Base-by-base conservation (phyloP, 1,140 invertebrate species). In the Sinonovacula constricta region DNA sequence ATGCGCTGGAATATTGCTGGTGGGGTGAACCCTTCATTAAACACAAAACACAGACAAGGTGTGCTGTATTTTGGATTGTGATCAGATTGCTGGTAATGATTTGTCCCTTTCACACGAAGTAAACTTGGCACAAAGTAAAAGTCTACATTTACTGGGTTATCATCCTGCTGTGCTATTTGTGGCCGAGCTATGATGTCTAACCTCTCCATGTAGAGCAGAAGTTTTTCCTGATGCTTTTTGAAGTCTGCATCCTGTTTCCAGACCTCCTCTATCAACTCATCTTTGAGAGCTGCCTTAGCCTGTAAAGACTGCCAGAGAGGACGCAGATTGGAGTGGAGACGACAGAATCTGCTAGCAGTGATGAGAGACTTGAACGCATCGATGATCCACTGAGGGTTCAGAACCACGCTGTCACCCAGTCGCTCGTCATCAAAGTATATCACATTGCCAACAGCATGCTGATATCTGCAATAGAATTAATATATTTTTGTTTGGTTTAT, bases 41-140 rank as follows among this genome's bases (percentile, higher is more conserved):
- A 78, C 4, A 62, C 56, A 63, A 78, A 69, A 28, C 75, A 78
- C 26, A 78, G 45, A 53, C 36, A 24, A 26, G 75, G 67, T 33
- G 54, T 77, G 22, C 33, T 22, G 18, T 56, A 12, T 34, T 45
- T 60, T 3, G 39, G n/a, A 3, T 49, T 24, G 4, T 30, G 34
- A 7, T 26, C 12, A 15, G 34, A 28, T 30, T n/a, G n/a, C n/a
- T 4, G 15, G 24, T n/a, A 22, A 28, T 62, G 49, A 31, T 62
- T 74, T 22, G 36, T 30, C 14, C 70, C 59, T 39, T 74, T 62
- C n/a, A 49, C 33, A 39, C 36, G 45, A 12, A 78, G 54, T 22
- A 78, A 33, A 36, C 75, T 69, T n/a, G 75, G 75, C 5, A 78
- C 75, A 69, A 78, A 69, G 36, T 69, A 78, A 33, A 62, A 78